phyloP scores from a whole-genome alignment of 1,140 invertebrate genomes.

The Drosophila rufa region DNA sequence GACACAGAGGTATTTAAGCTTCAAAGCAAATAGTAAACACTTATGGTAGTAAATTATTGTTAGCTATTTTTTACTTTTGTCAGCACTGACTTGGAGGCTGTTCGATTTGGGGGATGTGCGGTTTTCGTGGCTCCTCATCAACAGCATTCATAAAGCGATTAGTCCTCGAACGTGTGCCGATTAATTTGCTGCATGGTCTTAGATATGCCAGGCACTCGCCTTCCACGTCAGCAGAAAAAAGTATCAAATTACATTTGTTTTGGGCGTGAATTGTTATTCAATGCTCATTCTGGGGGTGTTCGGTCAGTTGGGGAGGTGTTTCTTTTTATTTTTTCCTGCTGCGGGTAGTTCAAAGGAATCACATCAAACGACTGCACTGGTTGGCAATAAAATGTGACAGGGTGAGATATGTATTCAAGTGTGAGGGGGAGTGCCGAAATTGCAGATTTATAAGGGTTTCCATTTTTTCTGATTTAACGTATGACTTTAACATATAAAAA shows the following conservation, averaged over 20 bases:
- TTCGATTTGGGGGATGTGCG: constrained; percentile 23
- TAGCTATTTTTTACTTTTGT: background rate
- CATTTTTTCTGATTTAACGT: background rate
- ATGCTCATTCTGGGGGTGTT: constrained; percentile 43
- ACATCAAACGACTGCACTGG: constrained; percentile 42
- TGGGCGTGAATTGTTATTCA: constrained; percentile 52
- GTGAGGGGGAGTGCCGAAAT: constrained; percentile 9
- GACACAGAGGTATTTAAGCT: too few species aligned
- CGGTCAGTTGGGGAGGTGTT: constrained; percentile 37
- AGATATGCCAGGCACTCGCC: constrained; percentile 51
- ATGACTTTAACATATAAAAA: too few species aligned
- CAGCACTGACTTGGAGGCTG: constrained; percentile 14
- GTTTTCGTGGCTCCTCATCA: constrained; percentile 54
- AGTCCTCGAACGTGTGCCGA: constrained; percentile 68
- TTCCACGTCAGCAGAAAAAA: constrained; percentile 45
- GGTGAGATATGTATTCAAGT: constrained; percentile 34
- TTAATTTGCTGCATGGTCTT: constrained; percentile 64
- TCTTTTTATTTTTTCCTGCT: constrained; percentile 5
- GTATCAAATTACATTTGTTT: constrained; percentile 63
- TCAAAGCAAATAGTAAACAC: too few species aligned
- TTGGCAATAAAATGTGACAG: constrained; percentile 34
- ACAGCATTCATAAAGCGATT: constrained; percentile 76
- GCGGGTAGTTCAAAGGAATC: constrained; percentile 50
- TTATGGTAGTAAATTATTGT: too few species aligned
- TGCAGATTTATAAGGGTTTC: constrained; percentile 12